phyloP scores from a whole-genome alignment of 2,797 vertebrate species.

The Paratrypauchen microcephalus region DNA sequence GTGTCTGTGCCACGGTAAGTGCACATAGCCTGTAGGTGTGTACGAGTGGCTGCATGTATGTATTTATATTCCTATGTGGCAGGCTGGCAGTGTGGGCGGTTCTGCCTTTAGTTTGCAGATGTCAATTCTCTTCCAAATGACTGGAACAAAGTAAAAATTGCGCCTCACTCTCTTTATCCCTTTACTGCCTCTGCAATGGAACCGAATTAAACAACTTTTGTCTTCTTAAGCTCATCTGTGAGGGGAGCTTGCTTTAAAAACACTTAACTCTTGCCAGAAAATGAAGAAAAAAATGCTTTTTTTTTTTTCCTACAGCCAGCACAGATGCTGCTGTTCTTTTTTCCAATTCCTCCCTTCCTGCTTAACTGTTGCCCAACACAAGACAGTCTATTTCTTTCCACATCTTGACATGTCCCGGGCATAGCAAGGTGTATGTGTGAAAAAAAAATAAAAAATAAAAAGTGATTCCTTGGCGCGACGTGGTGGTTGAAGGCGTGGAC shows the following conservation, averaged over 20 bases:
- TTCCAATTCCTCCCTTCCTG: constrained; percentile 44
- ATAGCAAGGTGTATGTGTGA: constrained; percentile 64
- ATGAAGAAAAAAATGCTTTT: constrained; percentile 58
- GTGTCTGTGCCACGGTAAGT: constrained; percentile 45
- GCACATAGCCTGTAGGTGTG: constrained; percentile 67
- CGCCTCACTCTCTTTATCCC: constrained; percentile 78
- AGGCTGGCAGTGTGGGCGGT: constrained; percentile 82
- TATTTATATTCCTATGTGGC: constrained; percentile 74
- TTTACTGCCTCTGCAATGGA: constrained; percentile 80
- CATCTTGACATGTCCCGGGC: constrained; percentile 62
- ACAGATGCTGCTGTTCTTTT: constrained; percentile 66
- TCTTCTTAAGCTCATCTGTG: constrained; percentile 84
- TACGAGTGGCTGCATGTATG: constrained; percentile 59
- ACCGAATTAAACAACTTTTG: constrained; percentile 86
- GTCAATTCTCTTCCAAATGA: constrained; percentile 84
- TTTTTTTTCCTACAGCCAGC: constrained; percentile 68
- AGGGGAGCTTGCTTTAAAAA: constrained; percentile 81
- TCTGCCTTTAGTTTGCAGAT: constrained; percentile 86
- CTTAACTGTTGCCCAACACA: constrained; percentile 44
- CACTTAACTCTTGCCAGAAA: constrained; percentile 81
- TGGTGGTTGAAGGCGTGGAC: constrained; percentile 68
- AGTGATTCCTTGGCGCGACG: constrained; percentile 64
- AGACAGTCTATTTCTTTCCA: constrained; percentile 27
- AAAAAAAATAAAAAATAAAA: constrained; percentile 67
- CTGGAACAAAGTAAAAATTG: constrained; percentile 82